Evolutionary conservation across 2,113 vertebrate genomes (phyloP).

Genomic region (Calidris pygmaea): DNA sequence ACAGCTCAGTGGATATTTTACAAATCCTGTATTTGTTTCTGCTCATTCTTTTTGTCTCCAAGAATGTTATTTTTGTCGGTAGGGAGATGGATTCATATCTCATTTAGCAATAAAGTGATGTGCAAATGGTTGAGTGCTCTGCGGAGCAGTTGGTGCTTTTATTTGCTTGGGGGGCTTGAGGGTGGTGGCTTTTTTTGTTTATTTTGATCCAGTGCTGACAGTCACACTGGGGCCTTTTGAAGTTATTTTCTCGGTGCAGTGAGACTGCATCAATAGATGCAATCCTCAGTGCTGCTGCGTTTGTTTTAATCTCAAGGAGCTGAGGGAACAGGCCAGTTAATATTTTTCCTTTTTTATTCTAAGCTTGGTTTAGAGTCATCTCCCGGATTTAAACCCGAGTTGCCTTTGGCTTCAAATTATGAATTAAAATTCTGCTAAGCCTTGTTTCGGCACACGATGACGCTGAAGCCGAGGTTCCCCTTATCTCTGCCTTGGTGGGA

Average conservation of each 20-base stretch:
- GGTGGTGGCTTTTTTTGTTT: background rate
- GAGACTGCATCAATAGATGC: background rate
- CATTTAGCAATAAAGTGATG: background rate
- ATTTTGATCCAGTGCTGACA: background rate
- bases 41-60: background rate
- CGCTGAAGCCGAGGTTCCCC: background rate
- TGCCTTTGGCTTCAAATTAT: background rate
- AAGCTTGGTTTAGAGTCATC: background rate
- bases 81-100: background rate
- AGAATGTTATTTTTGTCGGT: background rate
- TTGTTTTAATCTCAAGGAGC: background rate
- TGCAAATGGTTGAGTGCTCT: conserved; percentile 36
- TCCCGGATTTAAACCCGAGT: background rate
- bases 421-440: background rate
- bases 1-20: background rate
- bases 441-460: background rate
- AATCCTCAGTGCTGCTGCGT: background rate
- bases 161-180: conserved; percentile 3
- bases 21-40: background rate
- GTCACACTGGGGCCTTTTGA: background rate
- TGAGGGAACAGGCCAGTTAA: background rate
- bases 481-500: background rate
- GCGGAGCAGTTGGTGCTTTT: background rate
- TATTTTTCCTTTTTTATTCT: background rate
- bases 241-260: background rate